Base-by-base conservation (phyloP, 2,797 vertebrate species). In the Perodicticus potto region DNA sequence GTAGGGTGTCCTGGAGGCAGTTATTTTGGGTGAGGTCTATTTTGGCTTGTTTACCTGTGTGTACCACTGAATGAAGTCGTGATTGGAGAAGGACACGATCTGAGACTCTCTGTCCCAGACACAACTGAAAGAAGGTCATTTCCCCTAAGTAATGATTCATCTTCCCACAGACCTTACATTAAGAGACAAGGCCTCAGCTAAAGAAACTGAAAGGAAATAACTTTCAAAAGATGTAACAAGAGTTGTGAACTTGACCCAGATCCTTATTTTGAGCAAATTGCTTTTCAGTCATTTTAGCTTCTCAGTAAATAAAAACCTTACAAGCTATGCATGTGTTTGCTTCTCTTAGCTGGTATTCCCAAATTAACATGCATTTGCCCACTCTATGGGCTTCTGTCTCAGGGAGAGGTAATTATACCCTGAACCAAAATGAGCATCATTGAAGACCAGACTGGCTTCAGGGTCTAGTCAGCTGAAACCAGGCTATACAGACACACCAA, bases 21-120 rank as follows among this genome's bases (percentile, higher is more conserved):
- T 73, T 97, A 96, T 98, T 97, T 95, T 96, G 76, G 57, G 97
- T 91, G 94, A 96, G 57, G 61, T 91, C 85, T 97, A 95, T 96
- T 97, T 97, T 90, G 63, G 63, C 74, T 88, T 97, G 91, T 98
- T 97, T 97, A 97, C 87, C 94, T 94, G 70, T 91, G 45, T 76
- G 77, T 43, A 53, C 83, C 84, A 72, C 96, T 91, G 94, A 96
- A 80, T 81, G 69, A 32, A 70, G 82, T 94, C 72, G 69, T 59
- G 78, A 90, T 49, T 78, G 63, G 57, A 91, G 53, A 95, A 76
- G 59, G 32, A 76, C 81, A 43, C 78, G 84, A 89, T 63, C 78
- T 85, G 69, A 95, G 77, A 69, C 16, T 49, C 81, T 14, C 23
- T 57, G 83, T 72, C 43, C 4, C 82, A 96, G 94, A 94, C 86